Evolutionary conservation across 2,797 vertebrate species (phyloP).

Genomic region (Tauraco hartlaubi): DNA sequence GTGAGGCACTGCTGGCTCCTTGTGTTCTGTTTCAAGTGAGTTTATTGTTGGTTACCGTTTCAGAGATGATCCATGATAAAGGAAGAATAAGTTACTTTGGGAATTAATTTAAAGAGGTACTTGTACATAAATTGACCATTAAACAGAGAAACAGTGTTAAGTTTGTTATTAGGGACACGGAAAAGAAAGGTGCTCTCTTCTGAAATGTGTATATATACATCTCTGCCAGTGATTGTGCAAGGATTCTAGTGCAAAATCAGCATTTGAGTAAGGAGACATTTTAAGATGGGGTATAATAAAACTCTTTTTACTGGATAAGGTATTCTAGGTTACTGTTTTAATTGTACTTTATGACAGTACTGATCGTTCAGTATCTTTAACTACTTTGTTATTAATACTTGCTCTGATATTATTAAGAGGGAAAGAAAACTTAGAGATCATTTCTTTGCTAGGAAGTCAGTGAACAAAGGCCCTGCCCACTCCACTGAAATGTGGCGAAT

Average conservation of each 20-base stretch:
- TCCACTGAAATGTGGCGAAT: background rate
- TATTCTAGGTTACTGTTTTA: background rate
- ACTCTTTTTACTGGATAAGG: background rate
- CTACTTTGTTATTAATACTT: background rate
- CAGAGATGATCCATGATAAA: constrained; percentile 23
- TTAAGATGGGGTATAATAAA: background rate
- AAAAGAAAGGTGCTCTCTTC: background rate
- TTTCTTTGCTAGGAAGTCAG: background rate
- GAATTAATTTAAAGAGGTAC: constrained; percentile 65
- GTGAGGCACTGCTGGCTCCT: constrained; percentile 4
- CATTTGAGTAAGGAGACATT: background rate
- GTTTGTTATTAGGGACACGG: background rate
- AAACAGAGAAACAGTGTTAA: background rate
- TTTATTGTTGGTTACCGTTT: constrained; percentile 37
- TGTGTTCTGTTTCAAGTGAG: background rate
- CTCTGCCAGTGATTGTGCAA: background rate
- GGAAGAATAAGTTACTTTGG: constrained; percentile 47
- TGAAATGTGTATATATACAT: background rate
- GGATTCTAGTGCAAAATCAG: background rate
- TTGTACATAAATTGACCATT: constrained; percentile 20
- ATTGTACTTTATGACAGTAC: background rate
- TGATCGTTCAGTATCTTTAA: background rate
- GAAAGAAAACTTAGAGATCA: background rate
- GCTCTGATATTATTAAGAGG: background rate
- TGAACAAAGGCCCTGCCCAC: background rate